Conservation (phyloP, 2,888 invertebrate species). For the Leptothorax acervorum region DNA sequence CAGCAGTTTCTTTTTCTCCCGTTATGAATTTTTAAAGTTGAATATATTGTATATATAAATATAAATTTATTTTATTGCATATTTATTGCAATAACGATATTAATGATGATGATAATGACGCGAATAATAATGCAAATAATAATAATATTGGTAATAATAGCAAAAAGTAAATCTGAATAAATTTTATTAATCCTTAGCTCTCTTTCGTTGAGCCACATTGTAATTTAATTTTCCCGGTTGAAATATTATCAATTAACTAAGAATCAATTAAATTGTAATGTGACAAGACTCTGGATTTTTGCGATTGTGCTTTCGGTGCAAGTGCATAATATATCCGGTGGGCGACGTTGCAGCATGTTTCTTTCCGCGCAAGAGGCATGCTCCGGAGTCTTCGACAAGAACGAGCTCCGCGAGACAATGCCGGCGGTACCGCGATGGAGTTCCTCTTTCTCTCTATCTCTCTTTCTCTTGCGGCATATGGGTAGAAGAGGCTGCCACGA, state of each 20-base stretch:
- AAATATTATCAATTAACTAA: not conserved
- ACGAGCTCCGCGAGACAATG: conserved; percentile 39
- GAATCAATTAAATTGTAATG: not conserved
- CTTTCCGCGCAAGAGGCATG: not conserved
- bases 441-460: not conserved
- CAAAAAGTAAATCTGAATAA: not conserved
- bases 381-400: not conserved
- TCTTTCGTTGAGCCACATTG: not conserved
- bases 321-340: not conserved
- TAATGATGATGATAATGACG: not conserved
- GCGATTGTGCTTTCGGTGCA: too few species aligned
- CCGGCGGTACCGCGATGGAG: conserved; percentile 24
- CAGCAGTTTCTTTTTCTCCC: not conserved
- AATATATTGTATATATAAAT: too few species aligned
- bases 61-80: conserved; percentile 3
- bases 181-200: not conserved
- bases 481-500: conserved; percentile 34
- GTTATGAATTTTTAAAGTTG: not conserved
- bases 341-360: not conserved
- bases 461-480: conserved; percentile 8
- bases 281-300: not conserved
- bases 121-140: conserved; percentile 1
- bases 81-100: not conserved
- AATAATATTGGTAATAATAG: too few species aligned
- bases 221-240: not conserved